Evolutionary conservation across 2,888 invertebrate species (phyloP).

Genomic region (Machimus atricapillus): DNA sequence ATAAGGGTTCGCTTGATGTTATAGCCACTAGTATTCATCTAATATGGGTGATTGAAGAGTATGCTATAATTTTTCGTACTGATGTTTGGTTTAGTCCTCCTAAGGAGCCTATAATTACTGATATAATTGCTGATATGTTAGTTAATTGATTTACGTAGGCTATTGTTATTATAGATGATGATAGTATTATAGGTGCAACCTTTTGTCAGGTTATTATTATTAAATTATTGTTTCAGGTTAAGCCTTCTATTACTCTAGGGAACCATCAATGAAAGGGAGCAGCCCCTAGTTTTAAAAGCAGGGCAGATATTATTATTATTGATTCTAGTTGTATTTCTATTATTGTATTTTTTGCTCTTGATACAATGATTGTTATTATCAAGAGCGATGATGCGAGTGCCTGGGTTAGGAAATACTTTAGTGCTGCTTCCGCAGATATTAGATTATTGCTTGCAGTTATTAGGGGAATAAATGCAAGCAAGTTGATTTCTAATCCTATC

Average conservation of each 20-base stretch:
- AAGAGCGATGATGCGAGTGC: conserved; percentile 67
- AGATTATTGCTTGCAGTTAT: conserved; percentile 65
- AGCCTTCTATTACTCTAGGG: conserved; percentile 67
- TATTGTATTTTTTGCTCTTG: conserved; percentile 53
- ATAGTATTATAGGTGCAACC: conserved; percentile 68
- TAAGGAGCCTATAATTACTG: conserved; percentile 64
- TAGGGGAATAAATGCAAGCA: conserved; percentile 69
- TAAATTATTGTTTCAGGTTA: conserved; percentile 67
- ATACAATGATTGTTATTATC: conserved; percentile 61
- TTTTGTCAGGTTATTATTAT: conserved; percentile 72
- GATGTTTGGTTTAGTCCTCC: conserved; percentile 66
- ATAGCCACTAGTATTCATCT: conserved; percentile 66
- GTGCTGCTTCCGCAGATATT: conserved; percentile 65
- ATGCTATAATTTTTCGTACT: conserved; percentile 68
- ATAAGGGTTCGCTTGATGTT: conserved; percentile 63
- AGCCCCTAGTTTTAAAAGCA: conserved; percentile 67
- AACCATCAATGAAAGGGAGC: conserved; percentile 70
- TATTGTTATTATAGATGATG: conserved; percentile 64
- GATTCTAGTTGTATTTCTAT: neutral
- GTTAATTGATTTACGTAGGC: conserved; percentile 52
- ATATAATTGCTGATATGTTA: conserved; percentile 57
- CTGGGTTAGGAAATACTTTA: conserved; percentile 71
- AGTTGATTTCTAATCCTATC: conserved; percentile 71
- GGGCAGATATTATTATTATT: conserved; percentile 53
- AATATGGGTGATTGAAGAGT: conserved; percentile 71